phyloP scores from a whole-genome alignment of 2,797 vertebrate genomes.

The Emys orbicularis region DNA sequence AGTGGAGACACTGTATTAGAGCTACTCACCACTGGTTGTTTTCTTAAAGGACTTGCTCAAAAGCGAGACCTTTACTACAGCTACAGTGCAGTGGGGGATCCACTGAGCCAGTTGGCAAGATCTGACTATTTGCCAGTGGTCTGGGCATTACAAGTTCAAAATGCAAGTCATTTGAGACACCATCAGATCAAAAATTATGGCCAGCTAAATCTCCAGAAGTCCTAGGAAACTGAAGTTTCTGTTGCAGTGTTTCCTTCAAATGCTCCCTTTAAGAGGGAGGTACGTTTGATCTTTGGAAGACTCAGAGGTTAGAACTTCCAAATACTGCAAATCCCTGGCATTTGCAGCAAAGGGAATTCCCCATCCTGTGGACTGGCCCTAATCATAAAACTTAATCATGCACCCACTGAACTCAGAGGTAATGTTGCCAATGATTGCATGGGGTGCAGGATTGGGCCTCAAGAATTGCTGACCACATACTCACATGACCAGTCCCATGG shows the following conservation, averaged over 20 bases:
- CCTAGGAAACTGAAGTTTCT: background rate
- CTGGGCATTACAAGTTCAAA: background rate
- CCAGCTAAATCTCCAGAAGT: too few species aligned
- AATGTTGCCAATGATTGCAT: background rate
- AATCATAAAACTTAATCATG: background rate
- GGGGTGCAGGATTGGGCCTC: background rate
- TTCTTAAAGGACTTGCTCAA: background rate
- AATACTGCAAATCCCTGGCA: background rate
- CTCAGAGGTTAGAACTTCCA: background rate
- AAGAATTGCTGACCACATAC: accelerated
- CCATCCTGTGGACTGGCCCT: background rate
- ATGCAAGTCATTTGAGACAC: background rate
- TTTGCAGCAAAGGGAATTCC: background rate
- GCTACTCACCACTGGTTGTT: background rate
- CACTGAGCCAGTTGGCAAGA: background rate
- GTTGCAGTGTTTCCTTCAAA: background rate
- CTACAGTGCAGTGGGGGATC: background rate
- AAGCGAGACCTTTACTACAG: background rate
- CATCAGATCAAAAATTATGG: background rate
- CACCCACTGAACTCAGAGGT: accelerated
- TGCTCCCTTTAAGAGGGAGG: background rate
- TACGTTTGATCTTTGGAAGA: background rate
- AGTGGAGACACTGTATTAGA: background rate
- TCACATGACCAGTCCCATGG: background rate
- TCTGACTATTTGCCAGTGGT: accelerated